Conservation (phyloP, 1,140 invertebrate species). For the Pollicipes pollicipes region DNA sequence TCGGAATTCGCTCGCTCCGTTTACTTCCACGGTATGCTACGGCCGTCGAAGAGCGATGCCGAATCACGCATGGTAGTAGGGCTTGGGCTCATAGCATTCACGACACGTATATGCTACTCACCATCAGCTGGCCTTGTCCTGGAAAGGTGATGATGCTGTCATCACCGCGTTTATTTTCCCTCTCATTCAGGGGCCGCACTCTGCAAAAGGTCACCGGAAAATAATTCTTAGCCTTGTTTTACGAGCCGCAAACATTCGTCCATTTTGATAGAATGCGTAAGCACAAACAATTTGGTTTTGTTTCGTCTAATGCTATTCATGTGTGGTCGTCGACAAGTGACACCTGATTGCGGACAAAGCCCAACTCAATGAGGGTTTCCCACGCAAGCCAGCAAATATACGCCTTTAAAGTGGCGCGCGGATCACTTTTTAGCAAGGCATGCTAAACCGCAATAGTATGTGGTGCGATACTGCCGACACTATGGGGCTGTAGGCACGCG, state of each 20-base stretch:
- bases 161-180: slow-evolving; percentile 26
- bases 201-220: slow-evolving; percentile 10
- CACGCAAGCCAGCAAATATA: no score
- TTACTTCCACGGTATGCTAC: no score
- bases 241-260: no score
- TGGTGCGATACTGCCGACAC: no score
- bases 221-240: neutral
- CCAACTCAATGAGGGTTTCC: neutral
- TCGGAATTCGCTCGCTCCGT: no score
- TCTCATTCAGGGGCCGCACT: slow-evolving; percentile 25
- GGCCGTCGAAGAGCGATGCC: no score
- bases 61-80: no score
- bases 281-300: neutral
- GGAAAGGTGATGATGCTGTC: slow-evolving; percentile 25
- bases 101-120: slow-evolving; percentile 20
- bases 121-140: slow-evolving; percentile 25
- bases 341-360: neutral
- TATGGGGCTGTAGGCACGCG: no score
- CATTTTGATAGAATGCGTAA: no score
- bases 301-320: neutral
- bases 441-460: no score
- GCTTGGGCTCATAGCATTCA: neutral
- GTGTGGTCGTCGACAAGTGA: neutral
- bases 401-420: no score
- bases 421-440: no score